Evolutionary conservation across 92 coral and sea anemone species (phyloP).

Genomic region (Bergia sp.): DNA sequence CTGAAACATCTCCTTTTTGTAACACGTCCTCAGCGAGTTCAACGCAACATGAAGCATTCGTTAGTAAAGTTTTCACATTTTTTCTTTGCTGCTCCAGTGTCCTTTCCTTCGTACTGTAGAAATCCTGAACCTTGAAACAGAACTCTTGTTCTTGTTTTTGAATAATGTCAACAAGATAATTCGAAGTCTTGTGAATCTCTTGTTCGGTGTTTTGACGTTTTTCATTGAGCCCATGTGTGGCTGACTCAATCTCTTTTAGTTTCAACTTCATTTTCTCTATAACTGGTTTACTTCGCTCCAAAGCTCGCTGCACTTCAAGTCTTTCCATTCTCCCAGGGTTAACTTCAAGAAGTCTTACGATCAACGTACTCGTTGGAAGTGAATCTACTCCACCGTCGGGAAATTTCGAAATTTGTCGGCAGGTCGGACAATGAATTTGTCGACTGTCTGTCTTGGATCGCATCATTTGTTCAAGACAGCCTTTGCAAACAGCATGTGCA

Average conservation of each 20-base stretch:
- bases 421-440: constrained; percentile 74
- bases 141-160: constrained; percentile 67
- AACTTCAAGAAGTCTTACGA: constrained; percentile 76
- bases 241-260: constrained; percentile 56
- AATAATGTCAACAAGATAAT: constrained; percentile 55
- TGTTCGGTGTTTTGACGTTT: constrained; percentile 56
- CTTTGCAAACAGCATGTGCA: constrained; percentile 82
- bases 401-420: constrained; percentile 63
- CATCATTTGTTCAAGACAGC: constrained; percentile 78
- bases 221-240: constrained; percentile 41
- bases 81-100: constrained; percentile 60
- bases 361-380: constrained; percentile 75
- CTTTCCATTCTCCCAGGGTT: constrained; percentile 83
- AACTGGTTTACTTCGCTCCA: constrained; percentile 80
- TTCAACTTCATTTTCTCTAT: constrained; percentile 61
- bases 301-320: constrained; percentile 72
- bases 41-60: constrained; percentile 66
- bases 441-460: constrained; percentile 44
- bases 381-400: constrained; percentile 72
- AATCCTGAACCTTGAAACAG: constrained; percentile 59
- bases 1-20: constrained; percentile 55
- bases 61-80: constrained; percentile 57
- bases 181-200: constrained; percentile 60
- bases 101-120: constrained; percentile 66
- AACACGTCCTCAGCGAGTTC: constrained; percentile 74